These are phyloP conservation scores for Myrmecobius fasciatus DNA, from an alignment of 2,113 vertebrate species.

Conservation along the genomic window DNA sequence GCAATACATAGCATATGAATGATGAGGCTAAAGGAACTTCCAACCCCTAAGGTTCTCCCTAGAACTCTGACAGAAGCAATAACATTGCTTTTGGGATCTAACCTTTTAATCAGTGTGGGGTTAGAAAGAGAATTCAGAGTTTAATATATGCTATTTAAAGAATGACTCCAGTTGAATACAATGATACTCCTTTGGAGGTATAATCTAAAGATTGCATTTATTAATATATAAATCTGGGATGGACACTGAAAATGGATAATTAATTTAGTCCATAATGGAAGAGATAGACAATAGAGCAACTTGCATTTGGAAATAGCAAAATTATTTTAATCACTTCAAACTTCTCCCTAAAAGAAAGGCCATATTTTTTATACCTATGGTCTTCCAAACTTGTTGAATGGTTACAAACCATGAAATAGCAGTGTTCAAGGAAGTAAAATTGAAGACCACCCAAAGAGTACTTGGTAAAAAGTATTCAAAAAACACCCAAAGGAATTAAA, in stretches of 20 bases:
- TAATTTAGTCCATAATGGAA: background rate
- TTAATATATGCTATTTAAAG: background rate
- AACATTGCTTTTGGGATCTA: background rate
- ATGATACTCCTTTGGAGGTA: background rate
- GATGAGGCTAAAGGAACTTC: too few relatives aligned
- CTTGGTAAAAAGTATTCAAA: too few relatives aligned
- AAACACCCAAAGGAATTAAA: too few relatives aligned
- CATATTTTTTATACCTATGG: background rate
- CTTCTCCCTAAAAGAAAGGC: background rate
- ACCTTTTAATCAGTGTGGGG: background rate
- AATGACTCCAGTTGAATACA: too few relatives aligned
- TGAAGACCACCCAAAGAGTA: background rate
- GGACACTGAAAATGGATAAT: background rate
- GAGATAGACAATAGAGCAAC: background rate
- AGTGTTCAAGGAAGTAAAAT: background rate
- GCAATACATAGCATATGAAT: too few relatives aligned
- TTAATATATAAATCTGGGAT: background rate
- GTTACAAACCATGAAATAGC: background rate
- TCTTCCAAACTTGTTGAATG: background rate
- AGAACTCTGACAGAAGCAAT: background rate
- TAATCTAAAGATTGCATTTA: background rate
- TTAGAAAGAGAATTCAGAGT: background rate
- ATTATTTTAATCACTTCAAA: background rate
- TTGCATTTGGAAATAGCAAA: background rate
- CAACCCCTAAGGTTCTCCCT: background rate